phyloP scores from a whole-genome alignment of 2,888 invertebrate species.

The Drosophila formosana region DNA sequence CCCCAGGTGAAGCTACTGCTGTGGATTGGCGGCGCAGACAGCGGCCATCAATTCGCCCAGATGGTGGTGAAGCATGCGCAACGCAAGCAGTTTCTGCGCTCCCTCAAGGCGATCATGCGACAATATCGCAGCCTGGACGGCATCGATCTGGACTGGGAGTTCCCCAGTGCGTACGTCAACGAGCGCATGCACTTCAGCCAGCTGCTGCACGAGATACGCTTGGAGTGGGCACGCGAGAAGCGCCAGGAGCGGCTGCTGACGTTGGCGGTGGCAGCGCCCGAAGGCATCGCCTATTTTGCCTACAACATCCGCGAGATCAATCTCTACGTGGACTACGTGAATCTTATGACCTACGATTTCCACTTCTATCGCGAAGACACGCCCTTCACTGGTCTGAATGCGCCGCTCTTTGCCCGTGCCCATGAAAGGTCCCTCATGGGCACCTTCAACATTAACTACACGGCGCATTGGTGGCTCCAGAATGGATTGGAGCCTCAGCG shows the following conservation, averaged over 20 bases:
- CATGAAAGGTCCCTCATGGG: slow-evolving; percentile 88
- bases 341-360: slow-evolving; percentile 97
- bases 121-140: slow-evolving; percentile 79
- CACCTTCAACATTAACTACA: slow-evolving; percentile 93
- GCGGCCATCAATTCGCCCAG: slow-evolving; percentile 89
- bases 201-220: slow-evolving; percentile 90
- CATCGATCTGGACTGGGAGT: slow-evolving; percentile 93
- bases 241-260: slow-evolving; percentile 88
- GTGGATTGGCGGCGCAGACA: slow-evolving; percentile 88
- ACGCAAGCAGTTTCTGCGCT: slow-evolving; percentile 88
- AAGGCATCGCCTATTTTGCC: slow-evolving; percentile 90
- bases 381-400: slow-evolving; percentile 94
- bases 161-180: slow-evolving; percentile 89
- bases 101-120: slow-evolving; percentile 85
- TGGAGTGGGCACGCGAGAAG: slow-evolving; percentile 88
- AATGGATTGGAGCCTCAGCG: slow-evolving; percentile 92
- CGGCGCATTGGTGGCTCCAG: slow-evolving; percentile 90
- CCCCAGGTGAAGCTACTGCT: slow-evolving; percentile 91
- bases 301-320: slow-evolving; percentile 93
- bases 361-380: slow-evolving; percentile 91
- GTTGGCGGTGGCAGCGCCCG: slow-evolving; percentile 92
- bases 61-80: slow-evolving; percentile 90
- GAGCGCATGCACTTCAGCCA: slow-evolving; percentile 91
- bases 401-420: slow-evolving; percentile 89
- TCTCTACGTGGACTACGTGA: slow-evolving; percentile 93